Conservation (phyloP, 2,797 vertebrate genomes). For the Etheostoma perlongum region DNA sequence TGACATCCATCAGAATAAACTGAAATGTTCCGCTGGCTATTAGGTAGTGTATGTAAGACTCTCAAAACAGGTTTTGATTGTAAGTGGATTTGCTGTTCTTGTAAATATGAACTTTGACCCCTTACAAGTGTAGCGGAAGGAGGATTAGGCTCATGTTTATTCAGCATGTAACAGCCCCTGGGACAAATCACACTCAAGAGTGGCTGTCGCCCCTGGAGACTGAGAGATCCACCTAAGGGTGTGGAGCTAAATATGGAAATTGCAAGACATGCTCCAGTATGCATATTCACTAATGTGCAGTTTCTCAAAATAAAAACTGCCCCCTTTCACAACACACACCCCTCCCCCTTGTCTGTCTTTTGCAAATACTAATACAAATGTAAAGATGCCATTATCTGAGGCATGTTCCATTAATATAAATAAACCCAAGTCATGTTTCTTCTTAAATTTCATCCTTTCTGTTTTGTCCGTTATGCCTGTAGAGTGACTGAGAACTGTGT, state of each 20-base stretch:
- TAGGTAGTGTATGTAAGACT: slow-evolving; percentile 10
- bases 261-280: slow-evolving; percentile 72
- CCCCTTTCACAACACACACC: slow-evolving; percentile 23
- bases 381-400: slow-evolving; percentile 33
- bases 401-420: slow-evolving; percentile 49
- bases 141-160: slow-evolving; percentile 83
- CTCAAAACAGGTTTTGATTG: slow-evolving; percentile 71
- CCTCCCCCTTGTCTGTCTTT: slow-evolving; percentile 16
- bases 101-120: slow-evolving; percentile 80
- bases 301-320: slow-evolving; percentile 64
- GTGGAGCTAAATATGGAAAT: slow-evolving; percentile 82
- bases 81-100: slow-evolving; percentile 78
- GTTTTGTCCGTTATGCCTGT: slow-evolving; percentile 28
- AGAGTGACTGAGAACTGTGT: slow-evolving; percentile 53
- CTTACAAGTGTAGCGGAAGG: slow-evolving; percentile 79
- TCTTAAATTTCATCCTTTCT: slow-evolving; percentile 33
- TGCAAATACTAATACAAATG: slow-evolving; percentile 52
- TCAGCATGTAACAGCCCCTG: slow-evolving; percentile 77
- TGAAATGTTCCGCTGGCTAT: background rate
- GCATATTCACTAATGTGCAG: slow-evolving; percentile 69
- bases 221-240: slow-evolving; percentile 73
- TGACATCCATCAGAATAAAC: slow-evolving; percentile 2
- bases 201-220: slow-evolving; percentile 80
- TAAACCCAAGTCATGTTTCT: slow-evolving; percentile 47
- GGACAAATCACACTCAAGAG: slow-evolving; percentile 81